Evolutionary conservation across 2,797 vertebrate species (phyloP), one percentile per base, ranked within the genome.

Genomic region (Emys orbicularis): DNA sequence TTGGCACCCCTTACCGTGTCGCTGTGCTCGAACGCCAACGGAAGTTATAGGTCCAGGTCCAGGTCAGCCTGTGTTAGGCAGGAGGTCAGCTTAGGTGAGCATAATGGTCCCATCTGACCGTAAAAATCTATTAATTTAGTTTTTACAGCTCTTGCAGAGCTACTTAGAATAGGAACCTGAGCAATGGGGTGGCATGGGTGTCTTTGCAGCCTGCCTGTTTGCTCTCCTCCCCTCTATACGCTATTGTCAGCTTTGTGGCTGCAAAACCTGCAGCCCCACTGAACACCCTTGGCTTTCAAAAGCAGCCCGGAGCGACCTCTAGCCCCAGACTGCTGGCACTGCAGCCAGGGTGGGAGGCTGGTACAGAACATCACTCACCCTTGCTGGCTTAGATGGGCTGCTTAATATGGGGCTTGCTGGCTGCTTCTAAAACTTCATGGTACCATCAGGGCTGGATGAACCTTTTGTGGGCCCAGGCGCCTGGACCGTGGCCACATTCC

Each of bases 1-100:
- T n/a, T n/a, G 31, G 15, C 56, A 16, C 15, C 16, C 59, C 4
- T 18, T n/a, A 34, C 59, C 1, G 2, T 15, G 5, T 15, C 3
- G 61, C 8, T 19, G 16, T 18, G 34, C 34, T 41, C 19, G 11
- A 23, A 37, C 0, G 5, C 9, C 65, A 37, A 41, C 2, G 5
- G 65, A 68, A 21, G 65, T 19, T 21, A 65, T 19, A 10, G n/a
- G n/a, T 21, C n/a, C 18, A 21, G 65, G n/a, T 41, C 41, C 41
- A 41, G 41, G 41, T 41, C 65, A 72, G 19, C n/a, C n/a, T 21
- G n/a, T 6, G 8, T 41, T 23, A 12, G 65, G 65, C 18, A 37
- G 65, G 31, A 34, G 7, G 15, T 21, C n/a, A 10, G 65, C 34
- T 61, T 18, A 37, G 65, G 9, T 19, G n/a, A 68, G n/a, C 18